Percentiles rank a stretch among this genome's conserved stretches.
Conservation (phyloP, 2,797 vertebrate genomes). For the Anomalospiza imberbis region DNA sequence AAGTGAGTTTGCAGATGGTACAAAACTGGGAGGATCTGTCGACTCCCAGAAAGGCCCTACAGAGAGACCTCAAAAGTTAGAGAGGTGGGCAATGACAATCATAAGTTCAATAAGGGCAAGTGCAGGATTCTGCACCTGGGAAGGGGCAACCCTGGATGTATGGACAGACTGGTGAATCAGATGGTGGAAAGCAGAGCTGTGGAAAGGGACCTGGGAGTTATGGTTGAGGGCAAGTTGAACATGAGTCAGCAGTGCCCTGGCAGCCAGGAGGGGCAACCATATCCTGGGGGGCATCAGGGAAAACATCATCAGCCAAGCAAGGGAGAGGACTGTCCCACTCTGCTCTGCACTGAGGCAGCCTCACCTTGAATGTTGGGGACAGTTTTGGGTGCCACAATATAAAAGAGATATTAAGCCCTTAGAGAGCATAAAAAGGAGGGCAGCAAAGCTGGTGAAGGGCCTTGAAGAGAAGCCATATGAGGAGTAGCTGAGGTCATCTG, state of each 20-base stretch:
- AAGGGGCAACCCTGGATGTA: neutral
- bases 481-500: neutral
- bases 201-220: neutral
- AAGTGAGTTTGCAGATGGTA: neutral
- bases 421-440: neutral
- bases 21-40: neutral
- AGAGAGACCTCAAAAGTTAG: neutral
- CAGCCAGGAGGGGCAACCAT: neutral
- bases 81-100: neutral
- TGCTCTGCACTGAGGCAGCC: neutral
- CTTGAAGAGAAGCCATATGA: neutral
- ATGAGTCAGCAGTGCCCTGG: rapidly evolving
- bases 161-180: neutral
- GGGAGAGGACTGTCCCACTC: neutral
- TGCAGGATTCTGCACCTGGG: neutral
- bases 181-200: neutral
- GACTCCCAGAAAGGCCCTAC: too few species aligned
- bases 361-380: neutral
- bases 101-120: neutral
- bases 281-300: rapidly evolving
- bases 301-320: rapidly evolving
- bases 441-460: neutral
- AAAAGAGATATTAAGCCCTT: neutral
- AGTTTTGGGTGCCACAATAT: neutral
- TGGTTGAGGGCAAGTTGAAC: neutral